Evolutionary conservation across 2,113 vertebrate genomes (phyloP).

Genomic region (Bombycilla garrulus): DNA sequence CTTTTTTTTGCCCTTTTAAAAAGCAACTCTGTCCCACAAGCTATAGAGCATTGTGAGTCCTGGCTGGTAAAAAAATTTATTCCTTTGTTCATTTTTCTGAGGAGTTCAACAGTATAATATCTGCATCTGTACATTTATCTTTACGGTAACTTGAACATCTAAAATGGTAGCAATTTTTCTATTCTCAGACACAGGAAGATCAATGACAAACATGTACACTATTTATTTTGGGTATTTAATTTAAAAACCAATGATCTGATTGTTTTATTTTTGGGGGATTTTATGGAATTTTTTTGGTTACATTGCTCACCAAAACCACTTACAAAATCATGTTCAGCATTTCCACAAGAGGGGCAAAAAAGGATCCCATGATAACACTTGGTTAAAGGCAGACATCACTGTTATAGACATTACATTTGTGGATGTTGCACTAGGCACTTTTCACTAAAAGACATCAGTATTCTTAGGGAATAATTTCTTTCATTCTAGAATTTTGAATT

Average conservation of each 20-base stretch:
- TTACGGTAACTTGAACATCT: background rate
- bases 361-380: background rate
- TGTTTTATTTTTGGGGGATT: background rate
- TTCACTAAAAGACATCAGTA: background rate
- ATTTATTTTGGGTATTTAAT: background rate
- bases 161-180: background rate
- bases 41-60: background rate
- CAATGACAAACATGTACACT: background rate
- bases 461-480: background rate
- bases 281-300: background rate
- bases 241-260: fast-evolving
- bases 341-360: background rate
- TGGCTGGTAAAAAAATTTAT: background rate
- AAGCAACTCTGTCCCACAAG: background rate
- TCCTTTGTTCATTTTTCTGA: background rate
- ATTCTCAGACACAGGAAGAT: background rate
- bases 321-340: background rate
- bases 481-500: background rate
- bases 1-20: background rate
- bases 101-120: background rate
- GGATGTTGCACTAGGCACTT: background rate
- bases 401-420: background rate
- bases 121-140: background rate
- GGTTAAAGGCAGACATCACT: background rate
- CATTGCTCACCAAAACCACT: background rate